Evolutionary conservation across 2,113 vertebrate species (phyloP), one percentile per base, ranked within the genome.

Genomic region (Phrynosoma blainvillii): DNA sequence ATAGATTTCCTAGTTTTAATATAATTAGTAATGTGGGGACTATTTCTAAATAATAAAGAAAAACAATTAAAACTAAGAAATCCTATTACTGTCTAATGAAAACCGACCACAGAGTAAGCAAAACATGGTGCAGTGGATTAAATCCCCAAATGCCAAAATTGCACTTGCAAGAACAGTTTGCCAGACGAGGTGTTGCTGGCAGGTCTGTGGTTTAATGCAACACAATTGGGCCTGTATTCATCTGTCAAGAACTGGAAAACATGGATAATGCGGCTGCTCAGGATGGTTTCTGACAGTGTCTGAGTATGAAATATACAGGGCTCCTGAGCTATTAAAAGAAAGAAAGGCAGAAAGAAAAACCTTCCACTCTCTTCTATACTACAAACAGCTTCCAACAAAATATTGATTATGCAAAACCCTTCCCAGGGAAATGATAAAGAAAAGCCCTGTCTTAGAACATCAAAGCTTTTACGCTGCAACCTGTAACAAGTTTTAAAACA

Each of bases 401-500:
- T 18, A 42, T 88, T 78, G 82, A 11, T 23, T 36, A 68, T 89
- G 71, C 27, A 89, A 82, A 68, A 71, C 11, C 79, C 89, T 84
- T 78, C 59, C 77, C 68, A 32, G 9, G 9, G 20, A 89, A 85
- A 59, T 12, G 68, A n/a, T 47, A 81, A 32, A 73, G 78, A 74
- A 87, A 75, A 5, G 30, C n/a, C 12, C 1, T 9, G 47, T n/a
- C 78, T 40, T 75, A 5, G 18, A 76, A 77, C 84, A 82, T 71
- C 84, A 86, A 77, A 71, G 0, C 56, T 82, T 91, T 84, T 10
- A 6, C 12, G 16, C n/a, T 66, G 36, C 0, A 8, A 79, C 56
- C 62, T 90, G 47, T 65, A 68, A 5, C 7, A 20, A 10, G 52
- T 85, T 94, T 89, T 56, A 79, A 47, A 78, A 89, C 47, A 87